A percentile compares a stretch with the other conserved stretches of the same genome.
phyloP scores from a whole-genome alignment of 2,888 invertebrate species.

The Agelastica alni region DNA sequence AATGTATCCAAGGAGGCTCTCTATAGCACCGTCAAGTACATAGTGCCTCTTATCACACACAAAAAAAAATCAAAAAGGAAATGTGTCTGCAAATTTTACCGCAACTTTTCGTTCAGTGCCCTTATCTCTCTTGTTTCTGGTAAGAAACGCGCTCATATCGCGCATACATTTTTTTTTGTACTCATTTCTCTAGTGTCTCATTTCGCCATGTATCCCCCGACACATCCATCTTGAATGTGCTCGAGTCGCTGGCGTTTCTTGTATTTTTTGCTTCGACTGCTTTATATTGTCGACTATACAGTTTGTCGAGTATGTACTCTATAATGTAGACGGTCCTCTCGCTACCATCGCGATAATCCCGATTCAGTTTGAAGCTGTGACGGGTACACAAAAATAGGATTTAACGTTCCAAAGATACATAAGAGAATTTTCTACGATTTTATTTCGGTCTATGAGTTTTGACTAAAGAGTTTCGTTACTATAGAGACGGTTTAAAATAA shows the following conservation, averaged over 20 bases:
- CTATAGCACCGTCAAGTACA: background rate
- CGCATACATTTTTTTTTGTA: slow-evolving; percentile 48
- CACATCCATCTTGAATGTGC: slow-evolving; percentile 48
- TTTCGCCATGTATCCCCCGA: slow-evolving; percentile 45
- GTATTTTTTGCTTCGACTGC: slow-evolving; percentile 13
- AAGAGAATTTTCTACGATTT: no score
- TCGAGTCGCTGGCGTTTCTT: slow-evolving; percentile 34
- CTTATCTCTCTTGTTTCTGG: slow-evolving; percentile 51
- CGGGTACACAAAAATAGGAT: slow-evolving; percentile 2
- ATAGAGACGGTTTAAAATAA: no score
- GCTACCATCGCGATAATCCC: slow-evolving; percentile 16
- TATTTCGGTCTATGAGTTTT: no score
- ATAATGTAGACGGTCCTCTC: slow-evolving; percentile 15
- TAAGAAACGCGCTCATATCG: slow-evolving; percentile 49
- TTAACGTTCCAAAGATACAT: background rate
- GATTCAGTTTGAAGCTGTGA: slow-evolving; percentile 11
- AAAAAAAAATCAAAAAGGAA: no score
- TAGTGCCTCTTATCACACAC: background rate
- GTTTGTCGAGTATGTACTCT: slow-evolving; percentile 20
- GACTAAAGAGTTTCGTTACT: no score
- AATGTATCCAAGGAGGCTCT: background rate
- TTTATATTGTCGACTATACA: slow-evolving; percentile 21
- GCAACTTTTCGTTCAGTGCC: slow-evolving; percentile 46
- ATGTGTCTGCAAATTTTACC: slow-evolving; percentile 14
- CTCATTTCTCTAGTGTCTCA: slow-evolving; percentile 47